Percentiles rank a stretch among this genome's conserved stretches.
These are phyloP conservation scores for Gyps fulvus DNA, from an alignment of 2,113 vertebrate species.

Conservation along the genomic window DNA sequence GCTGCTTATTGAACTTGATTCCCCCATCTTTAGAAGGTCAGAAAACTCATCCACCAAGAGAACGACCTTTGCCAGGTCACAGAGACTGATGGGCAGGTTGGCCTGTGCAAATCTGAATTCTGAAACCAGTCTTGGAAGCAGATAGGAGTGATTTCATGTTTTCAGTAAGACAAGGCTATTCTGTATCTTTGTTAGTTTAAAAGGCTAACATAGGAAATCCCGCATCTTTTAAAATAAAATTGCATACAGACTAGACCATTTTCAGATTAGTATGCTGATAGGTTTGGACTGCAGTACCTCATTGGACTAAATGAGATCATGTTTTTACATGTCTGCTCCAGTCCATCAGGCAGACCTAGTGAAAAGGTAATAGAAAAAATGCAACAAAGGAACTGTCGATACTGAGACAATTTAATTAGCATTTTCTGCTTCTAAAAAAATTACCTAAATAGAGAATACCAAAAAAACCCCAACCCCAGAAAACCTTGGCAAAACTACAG, in stretches of 20 bases:
- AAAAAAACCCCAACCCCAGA: not conserved
- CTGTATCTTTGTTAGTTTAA: not conserved
- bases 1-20: slow-evolving; percentile 5
- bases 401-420: not conserved
- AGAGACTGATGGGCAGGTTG: not conserved
- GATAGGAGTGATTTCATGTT: not conserved
- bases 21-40: slow-evolving; percentile 1
- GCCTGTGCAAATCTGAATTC: not conserved
- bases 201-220: not conserved
- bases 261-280: not conserved
- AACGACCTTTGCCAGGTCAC: not conserved
- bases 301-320: not conserved
- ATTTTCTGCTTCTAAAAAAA: not conserved
- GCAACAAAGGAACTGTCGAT: not conserved
- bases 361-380: not conserved
- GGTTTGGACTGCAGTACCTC: not conserved
- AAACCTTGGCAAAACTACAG: not conserved
- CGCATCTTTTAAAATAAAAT: not conserved
- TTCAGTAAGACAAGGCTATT: not conserved
- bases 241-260: not conserved
- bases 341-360: not conserved
- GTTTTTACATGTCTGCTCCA: not conserved
- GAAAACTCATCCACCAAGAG: not conserved
- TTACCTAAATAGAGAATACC: not conserved
- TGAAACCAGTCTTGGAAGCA: not conserved